Evolutionary conservation across 2,797 vertebrate species (phyloP), one percentile per base, ranked within the genome.

Genomic region (Acipenser oxyrinchus): DNA sequence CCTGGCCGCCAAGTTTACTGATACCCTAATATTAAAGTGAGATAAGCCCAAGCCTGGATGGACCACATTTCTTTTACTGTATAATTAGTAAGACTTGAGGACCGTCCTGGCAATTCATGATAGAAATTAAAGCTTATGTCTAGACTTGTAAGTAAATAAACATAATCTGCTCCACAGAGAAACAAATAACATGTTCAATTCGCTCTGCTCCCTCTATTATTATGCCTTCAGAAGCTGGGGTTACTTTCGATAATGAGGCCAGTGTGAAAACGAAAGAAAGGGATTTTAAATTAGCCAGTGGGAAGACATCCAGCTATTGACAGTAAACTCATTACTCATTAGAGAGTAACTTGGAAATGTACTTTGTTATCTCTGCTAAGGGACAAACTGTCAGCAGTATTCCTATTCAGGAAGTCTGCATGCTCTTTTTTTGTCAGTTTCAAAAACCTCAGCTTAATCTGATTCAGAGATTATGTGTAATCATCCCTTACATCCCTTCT

Each of bases 361-460:
- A 68, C 78, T 80, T 79, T 75, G 77, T 83, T 82, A 84, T 82
- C 86, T 84, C 84, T 71, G 69, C 74, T 79, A 69, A 76, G 81
- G 84, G 10, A 61, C 86, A 81, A 72, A 73, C 70, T 77, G 78
- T 83, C 85, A 84, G 79, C 68, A 74, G 75, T 74, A 75, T 74
- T 83, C 83, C 81, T 83, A 75, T 82, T 81, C 85, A 88, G 88
- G 86, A 89, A 87, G 80, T 83, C 78, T 76, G 78, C 37, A 37
- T 4, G 37, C 81, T 77, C 83, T 78, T 87, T 85, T 87, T 88
- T 86, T 87, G 82, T 70, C 73, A 77, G 82, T 66, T 12, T 8
- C 51, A 37, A 7, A 7, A 48, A 6, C 8, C 63, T 12, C 37
- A 11, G 15, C 10, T 2, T 48, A 51, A 60, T 13, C 48, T 55